These are phyloP conservation scores for Drosophila lacteicornis DNA, from an alignment of 1,140 invertebrate genomes.

Conservation along the genomic window DNA sequence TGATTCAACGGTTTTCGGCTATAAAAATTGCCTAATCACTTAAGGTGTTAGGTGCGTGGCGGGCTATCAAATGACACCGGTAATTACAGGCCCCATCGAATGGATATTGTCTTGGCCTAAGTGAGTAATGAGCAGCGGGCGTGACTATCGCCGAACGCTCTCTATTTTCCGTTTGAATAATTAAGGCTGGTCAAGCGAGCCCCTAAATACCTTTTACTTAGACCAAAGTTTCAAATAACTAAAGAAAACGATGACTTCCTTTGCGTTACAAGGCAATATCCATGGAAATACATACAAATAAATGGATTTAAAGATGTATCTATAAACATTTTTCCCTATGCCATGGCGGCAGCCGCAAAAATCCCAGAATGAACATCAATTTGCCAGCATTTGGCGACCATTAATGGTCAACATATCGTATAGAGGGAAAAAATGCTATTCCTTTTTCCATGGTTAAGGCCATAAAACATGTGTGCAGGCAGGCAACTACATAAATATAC, in stretches of 20 bases:
- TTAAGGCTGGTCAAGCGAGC: conserved; percentile 16
- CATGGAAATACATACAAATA: not conserved
- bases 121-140: conserved; percentile 38
- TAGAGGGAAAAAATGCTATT: not conserved
- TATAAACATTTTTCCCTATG: not conserved
- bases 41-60: conserved; percentile 39
- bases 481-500: conserved; percentile 16
- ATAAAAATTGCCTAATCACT: conserved; percentile 66
- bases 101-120: conserved; percentile 39
- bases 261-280: not conserved
- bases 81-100: conserved; percentile 46
- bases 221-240: not conserved
- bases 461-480: conserved; percentile 34
- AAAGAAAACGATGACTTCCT: not conserved
- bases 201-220: not conserved
- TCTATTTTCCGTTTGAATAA: conserved; percentile 27
- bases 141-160: conserved; percentile 21
- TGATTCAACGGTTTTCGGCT: conserved; percentile 56
- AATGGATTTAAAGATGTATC: conserved; percentile 9
- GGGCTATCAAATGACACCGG: conserved; percentile 55
- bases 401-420: conserved; percentile 59
- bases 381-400: conserved; percentile 51
- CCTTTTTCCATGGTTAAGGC: conserved; percentile 22
- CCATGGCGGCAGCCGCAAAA: conserved; percentile 3
- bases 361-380: conserved; percentile 47